Percentiles rank a stretch among this genome's conserved stretches.
These are phyloP conservation scores for Pimpla rufipes DNA, from an alignment of 2,888 invertebrate genomes.

Conservation along the genomic window DNA sequence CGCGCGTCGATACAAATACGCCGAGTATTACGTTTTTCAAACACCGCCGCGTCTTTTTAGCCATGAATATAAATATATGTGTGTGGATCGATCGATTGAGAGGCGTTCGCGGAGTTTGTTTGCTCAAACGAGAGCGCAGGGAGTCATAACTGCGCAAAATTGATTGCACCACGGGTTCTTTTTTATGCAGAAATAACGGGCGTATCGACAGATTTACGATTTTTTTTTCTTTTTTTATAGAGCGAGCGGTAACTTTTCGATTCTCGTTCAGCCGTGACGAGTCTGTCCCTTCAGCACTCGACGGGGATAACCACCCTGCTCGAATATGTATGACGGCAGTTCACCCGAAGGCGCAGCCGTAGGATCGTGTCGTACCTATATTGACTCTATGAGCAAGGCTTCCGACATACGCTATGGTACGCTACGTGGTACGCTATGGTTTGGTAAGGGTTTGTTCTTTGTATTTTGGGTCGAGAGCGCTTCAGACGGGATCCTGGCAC, in stretches of 20 bases:
- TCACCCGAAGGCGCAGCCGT: constrained; percentile 49
- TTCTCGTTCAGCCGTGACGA: constrained; percentile 51
- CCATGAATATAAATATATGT: not conserved
- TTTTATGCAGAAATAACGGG: not conserved
- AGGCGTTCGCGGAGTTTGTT: constrained; percentile 14
- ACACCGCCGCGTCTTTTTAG: not conserved
- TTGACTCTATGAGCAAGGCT: constrained; percentile 47
- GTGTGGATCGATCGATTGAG: constrained; percentile 8
- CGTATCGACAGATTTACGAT: constrained; percentile 34
- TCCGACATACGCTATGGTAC: constrained; percentile 48
- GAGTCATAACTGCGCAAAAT: constrained; percentile 8
- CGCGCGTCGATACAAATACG: too few relatives aligned
- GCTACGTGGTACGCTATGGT: constrained; percentile 25
- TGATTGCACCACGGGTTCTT: constrained; percentile 15
- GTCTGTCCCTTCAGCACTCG: constrained; percentile 37
- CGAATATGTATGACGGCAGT: constrained; percentile 68
- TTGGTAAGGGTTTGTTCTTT: constrained; percentile 51
- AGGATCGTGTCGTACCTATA: constrained; percentile 62
- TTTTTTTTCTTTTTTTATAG: constrained; percentile 37
- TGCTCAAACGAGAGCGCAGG: not conserved
- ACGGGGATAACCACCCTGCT: constrained; percentile 58
- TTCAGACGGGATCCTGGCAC: constrained; percentile 33
- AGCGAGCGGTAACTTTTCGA: constrained; percentile 57
- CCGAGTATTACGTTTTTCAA: not conserved
- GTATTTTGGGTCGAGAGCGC: constrained; percentile 39